Percentiles rank a stretch among this genome's conserved stretches.
Evolutionary conservation across 1,140 invertebrate genomes (phyloP).

Genomic region (Gonioctena quinquepunctata): DNA sequence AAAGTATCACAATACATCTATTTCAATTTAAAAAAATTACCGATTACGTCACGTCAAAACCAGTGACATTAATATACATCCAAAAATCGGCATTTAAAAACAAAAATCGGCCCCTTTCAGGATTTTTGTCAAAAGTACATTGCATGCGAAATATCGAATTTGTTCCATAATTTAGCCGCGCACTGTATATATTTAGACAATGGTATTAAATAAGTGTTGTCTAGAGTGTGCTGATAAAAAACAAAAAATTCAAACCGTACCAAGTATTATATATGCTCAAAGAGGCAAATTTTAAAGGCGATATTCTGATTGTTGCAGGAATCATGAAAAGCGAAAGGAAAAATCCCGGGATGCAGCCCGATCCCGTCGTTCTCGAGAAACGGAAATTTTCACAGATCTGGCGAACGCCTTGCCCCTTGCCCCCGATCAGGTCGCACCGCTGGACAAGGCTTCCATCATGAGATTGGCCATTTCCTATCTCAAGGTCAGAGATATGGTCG

Average conservation of each 20-base stretch:
- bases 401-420: conserved; percentile 80
- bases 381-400: conserved; percentile 90
- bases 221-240: not conserved
- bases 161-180: too few relatives aligned
- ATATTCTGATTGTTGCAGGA: conserved; percentile 65
- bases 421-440: conserved; percentile 74
- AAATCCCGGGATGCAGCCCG: conserved; percentile 94
- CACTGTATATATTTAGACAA: too few relatives aligned
- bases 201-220: not conserved
- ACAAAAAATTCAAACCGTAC: too few relatives aligned
- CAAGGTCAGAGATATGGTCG: conserved; percentile 80
- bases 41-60: too few relatives aligned
- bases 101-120: too few relatives aligned
- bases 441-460: conserved; percentile 96
- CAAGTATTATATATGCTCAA: not conserved
- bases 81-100: too few relatives aligned
- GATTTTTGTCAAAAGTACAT: too few relatives aligned
- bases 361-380: conserved; percentile 88
- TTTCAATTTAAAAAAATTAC: too few relatives aligned
- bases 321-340: conserved; percentile 95
- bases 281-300: not conserved
- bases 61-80: too few relatives aligned
- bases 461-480: conserved; percentile 90
- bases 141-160: too few relatives aligned
- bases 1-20: too few relatives aligned